phyloP scores from a whole-genome alignment of 2,888 invertebrate species.

The Nycteola revayana region DNA sequence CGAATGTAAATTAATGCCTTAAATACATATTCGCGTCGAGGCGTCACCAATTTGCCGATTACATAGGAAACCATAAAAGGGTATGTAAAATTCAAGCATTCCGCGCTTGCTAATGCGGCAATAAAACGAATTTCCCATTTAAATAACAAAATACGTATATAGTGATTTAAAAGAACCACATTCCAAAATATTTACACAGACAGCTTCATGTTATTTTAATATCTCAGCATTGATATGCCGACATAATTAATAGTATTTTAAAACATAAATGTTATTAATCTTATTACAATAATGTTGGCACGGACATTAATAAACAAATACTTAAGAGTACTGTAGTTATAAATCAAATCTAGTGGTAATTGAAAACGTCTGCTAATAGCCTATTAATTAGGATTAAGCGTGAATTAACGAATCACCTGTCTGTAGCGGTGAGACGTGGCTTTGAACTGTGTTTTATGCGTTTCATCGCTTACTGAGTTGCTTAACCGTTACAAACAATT shows the following conservation, averaged over 20 bases:
- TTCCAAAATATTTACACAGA: constrained; percentile 12
- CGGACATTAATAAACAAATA: constrained; percentile 54
- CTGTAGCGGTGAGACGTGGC: constrained; percentile 40
- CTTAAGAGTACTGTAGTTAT: constrained; percentile 37
- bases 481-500: constrained; percentile 29
- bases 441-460: constrained; percentile 40
- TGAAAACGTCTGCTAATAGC: constrained; percentile 72
- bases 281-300: constrained; percentile 48
- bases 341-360: constrained; percentile 71
- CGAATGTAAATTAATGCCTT: constrained; percentile 46
- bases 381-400: constrained; percentile 75
- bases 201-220: constrained; percentile 21
- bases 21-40: constrained; percentile 40
- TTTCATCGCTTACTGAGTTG: constrained; percentile 23
- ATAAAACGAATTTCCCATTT: constrained; percentile 16
- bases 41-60: constrained; percentile 42
- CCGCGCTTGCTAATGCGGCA: constrained; percentile 7
- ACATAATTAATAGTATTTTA: constrained; percentile 29
- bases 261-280: constrained; percentile 48
- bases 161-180: constrained; percentile 15
- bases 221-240: constrained; percentile 14
- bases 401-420: constrained; percentile 65
- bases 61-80: constrained; percentile 14
- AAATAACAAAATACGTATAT: constrained; percentile 20
- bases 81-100: constrained; percentile 9